Conservation (phyloP, 1,140 invertebrate species). For the Drosophila lacteicornis region DNA sequence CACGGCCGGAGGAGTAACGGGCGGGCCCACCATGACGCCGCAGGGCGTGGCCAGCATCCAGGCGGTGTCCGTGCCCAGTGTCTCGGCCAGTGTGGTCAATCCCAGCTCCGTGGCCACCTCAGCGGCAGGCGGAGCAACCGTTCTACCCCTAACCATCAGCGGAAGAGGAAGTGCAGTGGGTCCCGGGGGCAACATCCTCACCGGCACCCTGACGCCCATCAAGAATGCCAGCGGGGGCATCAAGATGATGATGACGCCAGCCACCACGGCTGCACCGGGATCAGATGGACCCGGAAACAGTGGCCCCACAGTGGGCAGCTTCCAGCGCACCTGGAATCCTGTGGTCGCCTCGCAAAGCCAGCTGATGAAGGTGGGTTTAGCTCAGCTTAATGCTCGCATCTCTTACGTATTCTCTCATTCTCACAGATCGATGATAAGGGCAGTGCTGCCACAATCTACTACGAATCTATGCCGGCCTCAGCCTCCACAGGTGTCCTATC, state of each 20-base stretch:
- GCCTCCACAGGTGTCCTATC: constrained; percentile 80
- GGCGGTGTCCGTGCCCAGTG: constrained; percentile 56
- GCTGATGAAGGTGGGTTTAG: constrained; percentile 36
- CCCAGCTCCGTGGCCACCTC: constrained; percentile 53
- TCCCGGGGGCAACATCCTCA: constrained; percentile 63
- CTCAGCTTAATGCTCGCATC: no score
- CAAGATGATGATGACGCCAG: constrained; percentile 81
- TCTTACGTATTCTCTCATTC: not conserved
- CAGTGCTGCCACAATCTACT: constrained; percentile 79
- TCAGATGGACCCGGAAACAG: not conserved
- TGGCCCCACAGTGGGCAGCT: constrained; percentile 29
- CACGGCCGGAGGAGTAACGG: constrained; percentile 14
- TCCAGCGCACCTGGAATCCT: constrained; percentile 49
- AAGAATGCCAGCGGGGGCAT: constrained; percentile 76
- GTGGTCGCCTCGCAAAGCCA: constrained; percentile 56
- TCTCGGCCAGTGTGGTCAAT: constrained; percentile 52
- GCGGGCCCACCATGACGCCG: constrained; percentile 53
- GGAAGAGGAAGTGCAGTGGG: constrained; percentile 53
- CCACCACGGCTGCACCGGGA: constrained; percentile 23
- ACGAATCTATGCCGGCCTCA: constrained; percentile 79
- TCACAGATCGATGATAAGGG: constrained; percentile 55
- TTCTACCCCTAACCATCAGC: constrained; percentile 77
- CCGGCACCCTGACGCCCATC: constrained; percentile 77
- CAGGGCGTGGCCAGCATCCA: constrained; percentile 78
- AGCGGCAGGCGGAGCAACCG: constrained; percentile 71